phyloP scores from a whole-genome alignment of 2,888 invertebrate genomes.

The Caenorhabditis macrosperma region DNA sequence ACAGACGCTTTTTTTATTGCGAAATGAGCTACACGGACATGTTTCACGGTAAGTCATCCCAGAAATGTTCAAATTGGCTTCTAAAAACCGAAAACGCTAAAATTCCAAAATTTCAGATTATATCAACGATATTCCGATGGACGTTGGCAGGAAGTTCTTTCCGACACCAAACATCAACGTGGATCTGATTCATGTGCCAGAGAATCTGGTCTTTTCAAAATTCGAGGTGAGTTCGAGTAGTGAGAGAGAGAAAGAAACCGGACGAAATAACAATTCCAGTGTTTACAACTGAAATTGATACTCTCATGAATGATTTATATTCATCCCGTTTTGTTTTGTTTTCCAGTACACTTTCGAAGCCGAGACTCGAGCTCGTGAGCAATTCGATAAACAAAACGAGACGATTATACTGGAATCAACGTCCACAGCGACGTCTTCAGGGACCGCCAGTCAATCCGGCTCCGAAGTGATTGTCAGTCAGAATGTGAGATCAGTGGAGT shows the following conservation, averaged over 20 bases:
- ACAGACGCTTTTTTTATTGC: background rate
- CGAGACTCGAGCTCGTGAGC: conserved; percentile 63
- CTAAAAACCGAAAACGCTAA: too few species aligned
- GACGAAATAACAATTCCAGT: too few species aligned
- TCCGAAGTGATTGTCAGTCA: conserved; percentile 1
- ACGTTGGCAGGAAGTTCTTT: conserved; percentile 39
- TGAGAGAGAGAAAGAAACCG: background rate
- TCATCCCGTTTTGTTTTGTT: background rate
- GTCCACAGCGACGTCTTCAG: conserved; percentile 2
- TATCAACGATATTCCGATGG: conserved; percentile 51
- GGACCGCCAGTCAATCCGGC: background rate
- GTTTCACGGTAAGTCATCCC: conserved; percentile 44
- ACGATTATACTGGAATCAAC: conserved; percentile 3
- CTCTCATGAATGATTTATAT: background rate
- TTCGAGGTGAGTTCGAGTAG: conserved; percentile 19
- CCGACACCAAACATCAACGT: conserved; percentile 44
- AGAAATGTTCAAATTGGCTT: background rate
- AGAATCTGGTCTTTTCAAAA: conserved; percentile 17
- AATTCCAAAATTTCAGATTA: conserved; percentile 42
- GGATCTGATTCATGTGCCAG: conserved; percentile 38
- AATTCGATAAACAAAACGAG: conserved; percentile 62
- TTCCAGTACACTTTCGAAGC: conserved; percentile 66
- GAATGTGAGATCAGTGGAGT: background rate
- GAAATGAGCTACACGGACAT: conserved; percentile 51
- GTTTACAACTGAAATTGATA: background rate